These are phyloP conservation scores for Lepidostoma basale DNA, from an alignment of 1,140 invertebrate genomes.

Conservation along the genomic window DNA sequence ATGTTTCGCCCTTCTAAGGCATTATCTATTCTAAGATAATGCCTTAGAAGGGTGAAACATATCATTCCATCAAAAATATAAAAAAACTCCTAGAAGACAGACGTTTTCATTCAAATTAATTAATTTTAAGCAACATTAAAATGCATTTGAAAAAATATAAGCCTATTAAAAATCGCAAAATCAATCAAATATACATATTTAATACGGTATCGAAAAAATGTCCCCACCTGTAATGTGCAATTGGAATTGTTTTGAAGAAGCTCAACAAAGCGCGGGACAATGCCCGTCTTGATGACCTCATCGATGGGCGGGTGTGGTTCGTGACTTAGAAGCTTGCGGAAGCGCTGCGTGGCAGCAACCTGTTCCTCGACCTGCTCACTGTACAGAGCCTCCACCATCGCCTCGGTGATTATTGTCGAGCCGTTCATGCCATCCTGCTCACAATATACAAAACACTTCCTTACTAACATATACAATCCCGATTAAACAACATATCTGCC, in stretches of 20 bases:
- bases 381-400: slow-evolving; percentile 86
- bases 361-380: slow-evolving; percentile 82
- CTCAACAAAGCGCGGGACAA: slow-evolving; percentile 94
- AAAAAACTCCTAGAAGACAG: no score
- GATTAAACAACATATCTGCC: no score
- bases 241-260: slow-evolving; percentile 87
- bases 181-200: neutral
- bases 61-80: no score
- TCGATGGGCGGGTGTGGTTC: slow-evolving; percentile 98
- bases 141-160: neutral
- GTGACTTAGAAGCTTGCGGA: slow-evolving; percentile 90
- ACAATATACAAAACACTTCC: neutral
- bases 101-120: no score
- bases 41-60: no score
- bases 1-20: no score
- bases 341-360: slow-evolving; percentile 90
- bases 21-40: no score
- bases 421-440: slow-evolving; percentile 38
- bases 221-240: slow-evolving; percentile 81
- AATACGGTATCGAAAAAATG: neutral
- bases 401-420: slow-evolving; percentile 64
- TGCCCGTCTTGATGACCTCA: slow-evolving; percentile 96
- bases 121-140: no score
- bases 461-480: no score
- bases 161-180: neutral